These are phyloP conservation scores for Eremobia ochroleuca DNA, from an alignment of 2,888 invertebrate genomes.

Conservation along the genomic window DNA sequence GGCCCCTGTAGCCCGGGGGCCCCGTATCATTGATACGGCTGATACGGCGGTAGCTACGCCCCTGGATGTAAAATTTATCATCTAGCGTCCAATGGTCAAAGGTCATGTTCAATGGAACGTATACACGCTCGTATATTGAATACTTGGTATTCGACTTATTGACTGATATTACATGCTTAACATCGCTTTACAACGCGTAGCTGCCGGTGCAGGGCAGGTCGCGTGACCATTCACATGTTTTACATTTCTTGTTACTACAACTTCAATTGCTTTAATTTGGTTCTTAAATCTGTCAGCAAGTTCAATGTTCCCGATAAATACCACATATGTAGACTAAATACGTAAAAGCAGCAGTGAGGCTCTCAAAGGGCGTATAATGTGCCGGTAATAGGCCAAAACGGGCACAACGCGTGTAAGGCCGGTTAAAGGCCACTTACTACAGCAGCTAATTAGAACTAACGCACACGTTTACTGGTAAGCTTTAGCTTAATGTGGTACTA, in stretches of 20 bases:
- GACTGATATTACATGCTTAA: constrained; percentile 46
- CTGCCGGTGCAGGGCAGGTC: not conserved
- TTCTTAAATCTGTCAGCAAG: constrained; percentile 33
- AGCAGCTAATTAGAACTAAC: constrained; percentile 72
- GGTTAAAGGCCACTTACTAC: constrained; percentile 68
- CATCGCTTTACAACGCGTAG: constrained; percentile 27
- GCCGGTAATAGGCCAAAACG: constrained; percentile 74
- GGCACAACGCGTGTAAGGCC: constrained; percentile 73
- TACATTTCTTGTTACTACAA: constrained; percentile 27
- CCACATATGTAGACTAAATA: constrained; percentile 20
- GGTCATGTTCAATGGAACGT: constrained; percentile 61
- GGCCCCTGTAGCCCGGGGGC: too few relatives aligned
- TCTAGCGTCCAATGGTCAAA: constrained; percentile 43
- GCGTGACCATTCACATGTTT: constrained; percentile 43
- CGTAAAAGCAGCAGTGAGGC: constrained; percentile 50
- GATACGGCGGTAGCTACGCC: too few relatives aligned
- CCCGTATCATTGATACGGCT: too few relatives aligned
- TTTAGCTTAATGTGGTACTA: constrained; percentile 65
- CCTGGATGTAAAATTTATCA: constrained; percentile 47
- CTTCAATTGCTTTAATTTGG: constrained; percentile 19
- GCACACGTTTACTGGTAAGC: constrained; percentile 68
- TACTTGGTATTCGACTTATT: constrained; percentile 42
- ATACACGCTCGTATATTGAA: constrained; percentile 48
- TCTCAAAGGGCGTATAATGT: constrained; percentile 73
- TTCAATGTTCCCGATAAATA: constrained; percentile 48